Base-by-base conservation (phyloP, 1,140 invertebrate species). In the Mylabris phalerata region DNA sequence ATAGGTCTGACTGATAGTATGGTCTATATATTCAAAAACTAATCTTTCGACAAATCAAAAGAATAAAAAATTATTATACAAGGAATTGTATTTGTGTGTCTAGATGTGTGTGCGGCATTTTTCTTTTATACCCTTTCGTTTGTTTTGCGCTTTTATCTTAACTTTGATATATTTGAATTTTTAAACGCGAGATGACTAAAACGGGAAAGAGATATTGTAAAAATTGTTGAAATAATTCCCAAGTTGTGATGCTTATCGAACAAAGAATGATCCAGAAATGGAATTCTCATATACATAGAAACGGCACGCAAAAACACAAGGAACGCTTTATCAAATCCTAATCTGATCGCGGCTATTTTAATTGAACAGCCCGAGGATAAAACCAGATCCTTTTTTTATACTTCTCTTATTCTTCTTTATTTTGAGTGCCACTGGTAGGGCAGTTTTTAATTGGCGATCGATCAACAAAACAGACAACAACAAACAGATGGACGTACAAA, bases 141-240 rank as follows among this genome's bases (percentile, higher is more conserved):
- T 51, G 56, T 58, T 32, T 58, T 58, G 55, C 42, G 51, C 26
- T 57, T 48, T 57, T 57, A 57, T 57, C 55, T 48, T 25, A 48
- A 46, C 32, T 57, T 57, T 57, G 55, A 57, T 57, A 57, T 57
- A 57, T 57, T 57, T 57, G 55, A 57, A 57, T 57, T 57, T 57
- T 57, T 57, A 57, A 57, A 57, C 46, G 46, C 55, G 46, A 57
- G 55, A 57, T 57, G 55, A 57, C 55, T 57, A 49, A 57, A 57
- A 48, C 55, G 55, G 55, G 55, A 48, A 57, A 11, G 55, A 57
- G 55, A 57, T 57, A 57, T 57, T 57, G 55, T 57, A 57, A 57
- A 32, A 57, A 57, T 57, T 57, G 55, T 57, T 57, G 46, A 57
- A 57, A 57, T 57, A 48, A 57, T 57, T 57, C 48, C 55, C 51